Conservation (phyloP, 2,888 invertebrate genomes). For the Eupelmus urozonus region DNA sequence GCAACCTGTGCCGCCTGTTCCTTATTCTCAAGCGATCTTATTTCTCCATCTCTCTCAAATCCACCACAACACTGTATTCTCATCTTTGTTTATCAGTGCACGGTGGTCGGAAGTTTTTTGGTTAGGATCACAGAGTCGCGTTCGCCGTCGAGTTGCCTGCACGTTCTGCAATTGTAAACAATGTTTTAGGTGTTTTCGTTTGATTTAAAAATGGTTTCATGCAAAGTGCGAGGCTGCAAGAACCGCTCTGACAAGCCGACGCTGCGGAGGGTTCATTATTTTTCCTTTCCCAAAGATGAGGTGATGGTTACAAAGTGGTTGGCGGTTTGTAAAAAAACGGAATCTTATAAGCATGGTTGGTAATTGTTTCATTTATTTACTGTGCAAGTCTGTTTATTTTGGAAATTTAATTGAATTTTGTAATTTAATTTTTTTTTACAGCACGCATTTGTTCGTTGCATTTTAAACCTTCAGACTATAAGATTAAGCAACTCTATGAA, state of each 20-base stretch:
- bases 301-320: conserved; percentile 19
- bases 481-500: not conserved
- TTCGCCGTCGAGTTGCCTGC: no score
- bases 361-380: no score
- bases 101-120: no score
- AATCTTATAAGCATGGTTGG: conserved; percentile 16
- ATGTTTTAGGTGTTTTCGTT: not conserved
- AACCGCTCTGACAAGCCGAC: conserved; percentile 24
- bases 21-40: no score
- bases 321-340: not conserved
- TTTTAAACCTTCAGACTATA: conserved; percentile 29
- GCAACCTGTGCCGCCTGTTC: no score
- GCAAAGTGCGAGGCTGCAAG: conserved; percentile 30
- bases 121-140: no score
- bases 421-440: not conserved
- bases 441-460: conserved; percentile 20
- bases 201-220: conserved; percentile 32
- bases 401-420: not conserved
- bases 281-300: conserved; percentile 25
- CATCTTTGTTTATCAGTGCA: no score
- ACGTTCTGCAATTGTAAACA: not conserved
- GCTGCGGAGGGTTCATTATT: conserved; percentile 16
- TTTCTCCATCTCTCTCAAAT: no score
- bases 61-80: no score
- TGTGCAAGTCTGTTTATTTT: no score